These are phyloP conservation scores for Euspilapteryx auroguttella DNA, from an alignment of 2,888 invertebrate genomes.

Conservation along the genomic window DNA sequence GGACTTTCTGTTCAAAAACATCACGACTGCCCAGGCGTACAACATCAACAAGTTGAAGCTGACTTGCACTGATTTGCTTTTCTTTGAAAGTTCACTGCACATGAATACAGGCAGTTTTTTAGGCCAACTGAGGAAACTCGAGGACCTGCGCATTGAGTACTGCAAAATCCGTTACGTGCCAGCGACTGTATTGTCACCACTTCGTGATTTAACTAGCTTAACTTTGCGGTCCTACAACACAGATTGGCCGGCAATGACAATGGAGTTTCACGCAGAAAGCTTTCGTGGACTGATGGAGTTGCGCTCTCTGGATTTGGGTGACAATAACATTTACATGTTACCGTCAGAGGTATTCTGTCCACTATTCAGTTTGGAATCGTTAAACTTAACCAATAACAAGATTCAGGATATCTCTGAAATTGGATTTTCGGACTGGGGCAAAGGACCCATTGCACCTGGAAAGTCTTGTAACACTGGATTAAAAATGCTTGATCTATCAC, in stretches of 20 bases:
- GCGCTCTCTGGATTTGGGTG: conserved; percentile 68
- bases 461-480: conserved; percentile 72
- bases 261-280: conserved; percentile 75
- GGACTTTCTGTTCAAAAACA: conserved; percentile 69
- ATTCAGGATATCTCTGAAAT: conserved; percentile 76
- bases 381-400: conserved; percentile 77
- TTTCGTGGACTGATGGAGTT: conserved; percentile 71
- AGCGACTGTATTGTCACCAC: conserved; percentile 67
- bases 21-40: conserved; percentile 71
- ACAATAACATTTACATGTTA: conserved; percentile 76
- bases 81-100: conserved; percentile 73
- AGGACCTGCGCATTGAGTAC: conserved; percentile 73
- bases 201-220: conserved; percentile 69
- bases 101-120: conserved; percentile 65
- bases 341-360: conserved; percentile 75
- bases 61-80: conserved; percentile 73
- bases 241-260: conserved; percentile 78
- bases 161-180: conserved; percentile 79
- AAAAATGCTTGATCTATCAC: conserved; percentile 72
- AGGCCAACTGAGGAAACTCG: conserved; percentile 67
- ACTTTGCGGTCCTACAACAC: conserved; percentile 74
- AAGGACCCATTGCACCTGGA: conserved; percentile 67
- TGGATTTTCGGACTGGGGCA: conserved; percentile 75
- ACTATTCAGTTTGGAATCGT: conserved; percentile 65
- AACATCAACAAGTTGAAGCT: conserved; percentile 69